Evolutionary conservation across 2,888 invertebrate genomes (phyloP), one percentile per base, ranked within the genome.

Genomic region (Acronicta alni): DNA sequence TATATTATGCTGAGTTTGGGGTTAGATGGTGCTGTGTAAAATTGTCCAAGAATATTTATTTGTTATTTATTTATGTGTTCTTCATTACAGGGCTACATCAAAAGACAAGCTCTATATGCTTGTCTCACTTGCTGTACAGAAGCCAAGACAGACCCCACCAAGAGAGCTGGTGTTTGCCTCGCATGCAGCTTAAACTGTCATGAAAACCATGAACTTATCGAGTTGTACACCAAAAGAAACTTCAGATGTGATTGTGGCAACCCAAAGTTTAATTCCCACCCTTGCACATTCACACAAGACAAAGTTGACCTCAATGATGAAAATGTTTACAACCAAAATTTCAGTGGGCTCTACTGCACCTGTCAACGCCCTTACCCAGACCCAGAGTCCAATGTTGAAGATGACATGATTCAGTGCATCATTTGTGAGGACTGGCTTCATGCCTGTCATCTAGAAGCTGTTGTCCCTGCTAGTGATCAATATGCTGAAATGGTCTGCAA

Each of bases 351-450:
- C 2, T 99, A 99, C 89, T 99, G 99, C 85, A 96, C 93, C 12
- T 99, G 99, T 87, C 94, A 96, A 39, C 95, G 98, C 54, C 99
- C 99, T 0, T 99, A 99, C 90, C 99, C 99, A 12, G 99, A 99
- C 90, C 97, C 97, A 0, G 98, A 99, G 10, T 96, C 96, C 83
- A 94, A 95, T 5, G 90, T 95, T 37, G 97, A 97, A 53, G 99
- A 99, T 91, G 97, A 98, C 79, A 99, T 99, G 99, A 96, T 99
- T 47, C 99, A 99, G 85, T 99, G 99, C 84, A 95, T 97, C 43
- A 93, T 99, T 53, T 99, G 99, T 89, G 99, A 99, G 88, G 99
- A 99, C 89, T 99, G 99, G 99, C 98, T 96, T 80, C 99, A 99
- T 93, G 95, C 97, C 23, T 89, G 96, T 75, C 98, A 98, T 87